Percentiles rank a stretch among this genome's conserved stretches.
Evolutionary conservation across 2,113 vertebrate species (phyloP).

Genomic region (Stegastes partitus): DNA sequence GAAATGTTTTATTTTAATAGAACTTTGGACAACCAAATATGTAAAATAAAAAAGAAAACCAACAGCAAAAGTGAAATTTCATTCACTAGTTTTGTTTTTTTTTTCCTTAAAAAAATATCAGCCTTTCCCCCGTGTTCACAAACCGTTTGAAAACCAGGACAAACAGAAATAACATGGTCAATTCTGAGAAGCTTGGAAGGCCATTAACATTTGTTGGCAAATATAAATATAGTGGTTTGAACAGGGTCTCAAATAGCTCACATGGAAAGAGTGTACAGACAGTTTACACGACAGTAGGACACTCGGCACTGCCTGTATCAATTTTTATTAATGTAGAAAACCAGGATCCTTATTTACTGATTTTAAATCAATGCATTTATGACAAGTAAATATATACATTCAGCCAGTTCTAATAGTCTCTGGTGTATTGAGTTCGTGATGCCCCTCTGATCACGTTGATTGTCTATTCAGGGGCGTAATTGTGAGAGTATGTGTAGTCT

Average conservation of each 20-base stretch:
- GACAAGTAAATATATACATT: constrained; percentile 86
- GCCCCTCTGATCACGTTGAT: constrained; percentile 62
- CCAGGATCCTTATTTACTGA: constrained; percentile 67
- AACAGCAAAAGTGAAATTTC: constrained; percentile 77
- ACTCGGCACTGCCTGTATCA: constrained; percentile 80
- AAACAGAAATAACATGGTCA: constrained; percentile 76
- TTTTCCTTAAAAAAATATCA: constrained; percentile 86
- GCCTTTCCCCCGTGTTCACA: constrained; percentile 81
- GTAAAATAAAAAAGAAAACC: constrained; percentile 80
- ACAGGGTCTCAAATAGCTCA: constrained; percentile 82
- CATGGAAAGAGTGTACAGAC: constrained; percentile 82
- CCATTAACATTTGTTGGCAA: constrained; percentile 85
- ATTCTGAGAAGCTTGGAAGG: constrained; percentile 82
- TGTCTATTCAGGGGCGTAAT: constrained; percentile 81
- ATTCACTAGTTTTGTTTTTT: constrained; percentile 70
- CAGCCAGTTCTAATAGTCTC: constrained; percentile 79
- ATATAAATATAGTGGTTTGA: constrained; percentile 90
- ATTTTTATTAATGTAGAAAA: constrained; percentile 84
- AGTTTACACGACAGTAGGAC: constrained; percentile 78
- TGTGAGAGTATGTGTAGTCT: constrained; percentile 82
- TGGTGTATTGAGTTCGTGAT: constrained; percentile 60
- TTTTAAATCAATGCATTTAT: constrained; percentile 76
- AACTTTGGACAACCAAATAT: constrained; percentile 83
- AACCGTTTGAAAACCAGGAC: constrained; percentile 77
- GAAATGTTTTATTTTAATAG: constrained; percentile 85